phyloP scores from a whole-genome alignment of 2,113 vertebrate species.

The human region DNA sequence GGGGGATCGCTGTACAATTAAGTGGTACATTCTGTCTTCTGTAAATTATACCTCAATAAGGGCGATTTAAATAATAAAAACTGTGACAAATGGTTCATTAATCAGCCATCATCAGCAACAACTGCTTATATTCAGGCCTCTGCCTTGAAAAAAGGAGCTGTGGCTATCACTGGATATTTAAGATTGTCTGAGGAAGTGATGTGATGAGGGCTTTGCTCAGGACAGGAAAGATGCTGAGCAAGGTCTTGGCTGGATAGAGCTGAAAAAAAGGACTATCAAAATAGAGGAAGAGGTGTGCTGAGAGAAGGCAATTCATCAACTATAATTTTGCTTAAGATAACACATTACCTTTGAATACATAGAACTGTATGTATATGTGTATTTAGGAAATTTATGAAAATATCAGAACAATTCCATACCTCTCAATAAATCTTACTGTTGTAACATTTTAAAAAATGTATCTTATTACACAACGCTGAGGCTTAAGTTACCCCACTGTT shows the following conservation, averaged over 20 bases:
- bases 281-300: neutral
- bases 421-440: neutral
- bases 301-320: neutral
- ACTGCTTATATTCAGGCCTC: neutral
- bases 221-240: neutral
- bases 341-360: neutral
- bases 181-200: neutral
- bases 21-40: neutral
- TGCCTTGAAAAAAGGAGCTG: neutral
- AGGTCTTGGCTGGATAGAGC: neutral
- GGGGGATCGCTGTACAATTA: neutral
- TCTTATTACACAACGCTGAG: neutral
- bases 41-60: constrained; percentile 16
- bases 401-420: neutral
- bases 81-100: neutral
- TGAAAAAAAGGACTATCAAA: neutral
- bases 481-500: neutral
- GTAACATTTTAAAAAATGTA: neutral
- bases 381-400: constrained; percentile 1
- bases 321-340: neutral
- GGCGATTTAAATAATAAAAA: neutral
- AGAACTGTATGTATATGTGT: neutral
- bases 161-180: neutral
- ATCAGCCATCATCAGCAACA: neutral
- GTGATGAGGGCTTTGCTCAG: neutral